These are phyloP conservation scores for Rhagonycha fulva DNA, from an alignment of 2,888 invertebrate species.

Conservation along the genomic window DNA sequence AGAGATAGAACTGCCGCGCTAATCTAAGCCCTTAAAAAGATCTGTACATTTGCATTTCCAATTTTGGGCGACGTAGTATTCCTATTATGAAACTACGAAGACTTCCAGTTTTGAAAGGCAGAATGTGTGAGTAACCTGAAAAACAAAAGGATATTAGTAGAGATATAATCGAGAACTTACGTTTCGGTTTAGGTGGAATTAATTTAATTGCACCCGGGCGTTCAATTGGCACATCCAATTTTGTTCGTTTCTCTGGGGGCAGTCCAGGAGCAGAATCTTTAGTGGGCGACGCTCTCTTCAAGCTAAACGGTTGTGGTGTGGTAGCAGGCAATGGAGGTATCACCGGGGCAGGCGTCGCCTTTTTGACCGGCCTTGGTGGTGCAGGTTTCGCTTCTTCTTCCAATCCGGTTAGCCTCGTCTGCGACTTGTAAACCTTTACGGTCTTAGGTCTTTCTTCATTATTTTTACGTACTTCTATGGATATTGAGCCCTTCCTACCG, in stretches of 20 bases:
- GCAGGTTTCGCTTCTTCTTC: conserved; percentile 89
- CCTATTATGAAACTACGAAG: neutral
- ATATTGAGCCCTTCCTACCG: conserved; percentile 75
- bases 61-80: neutral
- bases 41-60: neutral
- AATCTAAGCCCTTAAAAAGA: neutral
- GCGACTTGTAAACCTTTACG: conserved; percentile 89
- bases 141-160: conserved; percentile 18
- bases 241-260: conserved; percentile 79
- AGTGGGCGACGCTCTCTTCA: conserved; percentile 50
- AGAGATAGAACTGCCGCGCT: neutral
- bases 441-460: conserved; percentile 81
- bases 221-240: conserved; percentile 64
- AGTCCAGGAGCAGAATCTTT: conserved; percentile 45
- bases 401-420: conserved; percentile 88
- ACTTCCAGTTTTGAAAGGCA: neutral
- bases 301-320: conserved; percentile 46
- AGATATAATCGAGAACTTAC: conserved; percentile 67
- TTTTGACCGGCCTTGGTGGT: conserved; percentile 71
- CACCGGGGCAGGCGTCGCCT: conserved; percentile 53
- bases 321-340: conserved; percentile 37
- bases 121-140: conserved; percentile 8
- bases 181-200: conserved; percentile 86
- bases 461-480: conserved; percentile 78
- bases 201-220: conserved; percentile 83